Conservation (phyloP, 2,113 vertebrate genomes). For the Oryzias woworae region DNA sequence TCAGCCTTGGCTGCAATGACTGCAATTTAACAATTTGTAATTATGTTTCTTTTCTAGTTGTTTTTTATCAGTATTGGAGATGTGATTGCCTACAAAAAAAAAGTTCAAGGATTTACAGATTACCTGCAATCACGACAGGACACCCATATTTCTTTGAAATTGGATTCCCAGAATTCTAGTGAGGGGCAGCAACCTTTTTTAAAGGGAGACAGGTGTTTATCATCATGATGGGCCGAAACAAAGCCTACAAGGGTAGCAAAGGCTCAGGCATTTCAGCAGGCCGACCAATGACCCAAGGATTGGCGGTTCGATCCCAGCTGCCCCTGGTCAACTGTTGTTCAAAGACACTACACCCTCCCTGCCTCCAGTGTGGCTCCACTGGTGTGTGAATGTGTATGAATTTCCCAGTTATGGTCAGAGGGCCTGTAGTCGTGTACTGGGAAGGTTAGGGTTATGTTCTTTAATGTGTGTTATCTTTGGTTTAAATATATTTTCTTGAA, state of each 20-base stretch:
- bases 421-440: too few relatives aligned
- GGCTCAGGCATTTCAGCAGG: too few relatives aligned
- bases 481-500: constrained; percentile 46
- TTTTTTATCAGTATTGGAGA: background rate
- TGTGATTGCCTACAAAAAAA: background rate
- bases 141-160: background rate
- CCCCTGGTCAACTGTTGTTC: too few relatives aligned
- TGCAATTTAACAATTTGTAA: constrained; percentile 5
- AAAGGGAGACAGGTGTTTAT: constrained; percentile 5
- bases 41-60: background rate
- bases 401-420: too few relatives aligned
- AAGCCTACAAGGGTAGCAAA: constrained; percentile 21
- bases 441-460: constrained; percentile 40
- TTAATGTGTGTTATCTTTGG: constrained; percentile 54
- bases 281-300: too few relatives aligned
- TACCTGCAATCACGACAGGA: constrained; percentile 3
- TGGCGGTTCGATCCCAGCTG: too few relatives aligned
- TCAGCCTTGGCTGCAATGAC: background rate
- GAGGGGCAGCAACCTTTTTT: constrained; percentile 7
- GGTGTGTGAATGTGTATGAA: too few relatives aligned
- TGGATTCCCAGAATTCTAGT: background rate
- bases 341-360: too few relatives aligned
- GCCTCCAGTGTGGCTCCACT: too few relatives aligned
- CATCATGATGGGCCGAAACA: constrained; percentile 34
- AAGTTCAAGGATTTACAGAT: constrained; percentile 1